A percentile compares a stretch with the other conserved stretches of the same genome.
Conservation (phyloP, 2,888 invertebrate genomes). For the Entomobrya multifasciata region DNA sequence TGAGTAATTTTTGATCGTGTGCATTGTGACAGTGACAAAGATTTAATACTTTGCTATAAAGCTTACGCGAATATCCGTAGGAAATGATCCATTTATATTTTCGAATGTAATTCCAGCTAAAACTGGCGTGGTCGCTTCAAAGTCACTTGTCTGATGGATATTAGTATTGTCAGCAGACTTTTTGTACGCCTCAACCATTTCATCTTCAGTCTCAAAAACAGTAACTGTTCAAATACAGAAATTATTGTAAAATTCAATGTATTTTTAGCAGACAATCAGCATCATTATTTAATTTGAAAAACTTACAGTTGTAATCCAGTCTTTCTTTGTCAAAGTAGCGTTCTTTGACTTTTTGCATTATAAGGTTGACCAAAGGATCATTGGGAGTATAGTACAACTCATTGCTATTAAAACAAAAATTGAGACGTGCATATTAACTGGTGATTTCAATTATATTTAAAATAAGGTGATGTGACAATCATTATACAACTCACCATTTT, state of each 20-base stretch:
- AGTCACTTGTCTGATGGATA: slow-evolving; percentile 60
- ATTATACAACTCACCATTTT: slow-evolving; percentile 73
- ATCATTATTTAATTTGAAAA: slow-evolving; percentile 3
- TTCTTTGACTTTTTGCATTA: slow-evolving; percentile 77
- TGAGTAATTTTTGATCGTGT: no score
- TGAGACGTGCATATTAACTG: not conserved
- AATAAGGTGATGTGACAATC: no score
- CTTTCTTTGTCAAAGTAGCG: slow-evolving; percentile 74
- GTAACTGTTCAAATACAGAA: slow-evolving; percentile 66
- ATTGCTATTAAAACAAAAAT: slow-evolving; percentile 70
- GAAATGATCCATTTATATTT: slow-evolving; percentile 69
- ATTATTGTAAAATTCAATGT: no score
- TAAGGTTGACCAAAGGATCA: slow-evolving; percentile 73
- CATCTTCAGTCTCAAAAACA: slow-evolving; percentile 76
- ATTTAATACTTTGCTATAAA: not conserved
- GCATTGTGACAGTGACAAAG: no score
- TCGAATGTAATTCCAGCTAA: slow-evolving; percentile 77
- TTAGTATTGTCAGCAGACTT: slow-evolving; percentile 59
- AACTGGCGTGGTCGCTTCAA: slow-evolving; percentile 75
- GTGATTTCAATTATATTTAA: not conserved
- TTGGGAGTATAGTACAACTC: slow-evolving; percentile 78
- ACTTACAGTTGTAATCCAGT: slow-evolving; percentile 77
- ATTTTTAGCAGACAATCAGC: no score
- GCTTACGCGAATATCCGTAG: slow-evolving; percentile 73
- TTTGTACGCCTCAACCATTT: slow-evolving; percentile 73